A percentile compares a stretch with the other conserved stretches of the same genome.
Evolutionary conservation across 2,888 invertebrate genomes (phyloP).

Genomic region (Synanthedon formicaeformis): DNA sequence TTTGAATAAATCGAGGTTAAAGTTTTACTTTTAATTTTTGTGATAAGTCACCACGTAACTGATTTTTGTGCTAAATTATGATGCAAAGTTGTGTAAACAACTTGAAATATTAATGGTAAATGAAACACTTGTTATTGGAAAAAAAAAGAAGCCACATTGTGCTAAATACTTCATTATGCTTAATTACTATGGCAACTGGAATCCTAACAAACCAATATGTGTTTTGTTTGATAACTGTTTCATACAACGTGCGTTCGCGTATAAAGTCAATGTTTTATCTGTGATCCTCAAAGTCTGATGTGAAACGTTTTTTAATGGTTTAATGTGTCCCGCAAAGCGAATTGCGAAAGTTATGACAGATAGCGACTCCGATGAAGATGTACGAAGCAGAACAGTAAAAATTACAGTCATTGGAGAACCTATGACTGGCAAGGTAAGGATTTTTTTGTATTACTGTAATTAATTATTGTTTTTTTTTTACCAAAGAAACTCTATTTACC

Average conservation of each 20-base stretch:
- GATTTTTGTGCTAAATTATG: too few relatives aligned
- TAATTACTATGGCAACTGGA: slow-evolving; percentile 8
- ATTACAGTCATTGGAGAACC: slow-evolving; percentile 85
- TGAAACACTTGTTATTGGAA: too few relatives aligned
- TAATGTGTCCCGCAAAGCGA: neutral
- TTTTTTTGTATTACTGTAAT: slow-evolving; percentile 3
- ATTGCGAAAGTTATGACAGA: slow-evolving; percentile 69
- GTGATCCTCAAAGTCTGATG: neutral
- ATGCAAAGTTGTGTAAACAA: too few relatives aligned
- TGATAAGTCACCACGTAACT: too few relatives aligned
- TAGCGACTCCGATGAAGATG: slow-evolving; percentile 70
- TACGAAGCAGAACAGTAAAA: slow-evolving; percentile 76
- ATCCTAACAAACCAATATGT: slow-evolving; percentile 5
- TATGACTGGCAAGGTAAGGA: slow-evolving; percentile 83
- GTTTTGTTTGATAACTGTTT: too few relatives aligned
- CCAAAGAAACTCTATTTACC: too few relatives aligned
- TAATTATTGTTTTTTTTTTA: too few relatives aligned
- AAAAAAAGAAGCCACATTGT: too few relatives aligned
- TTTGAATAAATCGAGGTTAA: too few relatives aligned
- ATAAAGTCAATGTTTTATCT: neutral
- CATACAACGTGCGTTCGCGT: too few relatives aligned
- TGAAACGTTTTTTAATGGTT: neutral
- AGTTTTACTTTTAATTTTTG: too few relatives aligned
- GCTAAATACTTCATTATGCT: neutral
- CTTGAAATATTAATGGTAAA: too few relatives aligned